Evolutionary conservation across 2,113 vertebrate genomes (phyloP).

Genomic region (Zosterops lateralis): DNA sequence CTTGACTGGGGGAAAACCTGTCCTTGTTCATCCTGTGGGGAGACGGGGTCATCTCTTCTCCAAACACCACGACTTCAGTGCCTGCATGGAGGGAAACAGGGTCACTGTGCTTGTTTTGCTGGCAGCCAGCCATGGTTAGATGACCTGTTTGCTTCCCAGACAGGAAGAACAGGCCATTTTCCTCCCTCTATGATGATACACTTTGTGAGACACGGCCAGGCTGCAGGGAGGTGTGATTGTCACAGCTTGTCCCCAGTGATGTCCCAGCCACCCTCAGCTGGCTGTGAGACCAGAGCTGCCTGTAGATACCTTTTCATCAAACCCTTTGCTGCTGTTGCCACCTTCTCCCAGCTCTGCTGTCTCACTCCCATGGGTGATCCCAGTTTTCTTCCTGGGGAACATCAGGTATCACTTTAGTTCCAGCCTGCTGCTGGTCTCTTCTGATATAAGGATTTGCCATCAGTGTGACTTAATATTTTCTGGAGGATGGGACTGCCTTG

Average conservation of each 20-base stretch:
- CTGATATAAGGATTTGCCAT: background rate
- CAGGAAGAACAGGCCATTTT: background rate
- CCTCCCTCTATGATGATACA: rapidly evolving
- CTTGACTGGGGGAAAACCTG: background rate
- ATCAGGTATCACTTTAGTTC: background rate
- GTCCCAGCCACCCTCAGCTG: background rate
- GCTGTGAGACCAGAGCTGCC: background rate
- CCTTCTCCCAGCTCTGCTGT: background rate
- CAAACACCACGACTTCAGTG: background rate
- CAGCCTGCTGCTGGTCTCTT: rapidly evolving
- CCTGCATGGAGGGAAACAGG: rapidly evolving
- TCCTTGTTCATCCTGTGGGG: background rate
- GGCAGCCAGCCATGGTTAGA: background rate
- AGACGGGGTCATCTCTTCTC: background rate
- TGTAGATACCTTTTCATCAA: background rate
- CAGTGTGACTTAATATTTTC: background rate
- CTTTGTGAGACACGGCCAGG: background rate
- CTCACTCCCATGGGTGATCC: background rate
- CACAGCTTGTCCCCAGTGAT: rapidly evolving
- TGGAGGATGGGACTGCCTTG: background rate
- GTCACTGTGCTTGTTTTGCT: background rate
- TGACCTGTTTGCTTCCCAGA: background rate
- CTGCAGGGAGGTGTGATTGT: background rate
- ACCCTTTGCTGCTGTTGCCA: background rate
- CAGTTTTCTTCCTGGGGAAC: background rate